These are phyloP conservation scores for Apocrypta bakeri DNA, from an alignment of 1,140 invertebrate species.

Conservation along the genomic window DNA sequence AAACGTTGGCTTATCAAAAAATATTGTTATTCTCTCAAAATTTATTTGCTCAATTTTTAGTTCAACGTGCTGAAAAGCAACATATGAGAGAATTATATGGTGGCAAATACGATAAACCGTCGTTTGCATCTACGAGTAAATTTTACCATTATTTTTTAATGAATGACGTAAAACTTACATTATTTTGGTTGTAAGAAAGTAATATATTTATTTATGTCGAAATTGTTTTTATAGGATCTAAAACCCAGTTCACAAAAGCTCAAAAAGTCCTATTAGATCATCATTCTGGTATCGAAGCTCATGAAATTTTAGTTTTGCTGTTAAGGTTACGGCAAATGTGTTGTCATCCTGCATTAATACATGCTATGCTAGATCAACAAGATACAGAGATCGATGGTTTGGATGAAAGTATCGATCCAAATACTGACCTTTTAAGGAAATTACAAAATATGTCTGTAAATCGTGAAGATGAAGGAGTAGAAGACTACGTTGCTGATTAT, in stretches of 20 bases:
- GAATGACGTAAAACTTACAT: too few species aligned
- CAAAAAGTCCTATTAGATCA: conserved; percentile 64
- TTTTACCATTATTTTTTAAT: too few species aligned
- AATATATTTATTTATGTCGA: conserved; percentile 31
- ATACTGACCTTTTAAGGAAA: conserved; percentile 78
- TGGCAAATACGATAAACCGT: conserved; percentile 58
- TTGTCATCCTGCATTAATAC: conserved; percentile 89
- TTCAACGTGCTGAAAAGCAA: conserved; percentile 82
- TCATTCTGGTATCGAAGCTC: conserved; percentile 77
- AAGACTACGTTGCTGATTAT: conserved; percentile 65
- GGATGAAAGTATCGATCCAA: conserved; percentile 61
- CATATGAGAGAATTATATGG: conserved; percentile 60
- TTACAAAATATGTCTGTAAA: conserved; percentile 69
- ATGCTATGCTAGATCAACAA: conserved; percentile 79
- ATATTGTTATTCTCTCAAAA: conserved; percentile 83
- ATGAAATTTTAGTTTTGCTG: conserved; percentile 87
- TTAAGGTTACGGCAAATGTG: conserved; percentile 91
- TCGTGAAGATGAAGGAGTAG: conserved; percentile 66
- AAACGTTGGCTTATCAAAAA: conserved; percentile 87
- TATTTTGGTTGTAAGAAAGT: too few species aligned
- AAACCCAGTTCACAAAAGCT: conserved; percentile 68
- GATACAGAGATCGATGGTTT: conserved; percentile 67
- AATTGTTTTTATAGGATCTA: conserved; percentile 53
- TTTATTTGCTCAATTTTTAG: conserved; percentile 84
- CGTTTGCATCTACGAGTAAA: conserved; percentile 13